Percentiles rank a stretch among this genome's conserved stretches.
These are phyloP conservation scores for Teinopalpus imperialis DNA, from an alignment of 2,888 invertebrate species.

Conservation along the genomic window DNA sequence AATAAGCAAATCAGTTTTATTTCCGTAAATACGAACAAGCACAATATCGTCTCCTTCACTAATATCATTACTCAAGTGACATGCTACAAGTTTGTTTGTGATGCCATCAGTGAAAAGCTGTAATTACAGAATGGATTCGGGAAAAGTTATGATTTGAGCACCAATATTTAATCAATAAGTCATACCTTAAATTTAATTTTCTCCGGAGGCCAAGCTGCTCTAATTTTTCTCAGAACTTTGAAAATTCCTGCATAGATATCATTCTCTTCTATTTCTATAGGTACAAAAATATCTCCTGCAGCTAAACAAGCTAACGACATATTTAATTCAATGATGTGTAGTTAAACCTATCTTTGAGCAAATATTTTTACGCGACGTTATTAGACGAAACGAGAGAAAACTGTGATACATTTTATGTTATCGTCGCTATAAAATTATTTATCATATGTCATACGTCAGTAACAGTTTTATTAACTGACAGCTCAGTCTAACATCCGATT, in stretches of 20 bases:
- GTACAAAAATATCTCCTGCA: constrained; percentile 71
- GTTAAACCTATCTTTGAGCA: neutral
- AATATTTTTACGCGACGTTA: constrained; percentile 9
- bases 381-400: constrained; percentile 14
- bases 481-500: too few species aligned
- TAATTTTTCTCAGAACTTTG: constrained; percentile 84
- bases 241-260: constrained; percentile 85
- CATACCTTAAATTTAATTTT: constrained; percentile 87
- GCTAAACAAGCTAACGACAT: constrained; percentile 57
- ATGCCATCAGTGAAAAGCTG: constrained; percentile 97
- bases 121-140: constrained; percentile 28
- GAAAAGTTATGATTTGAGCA: neutral
- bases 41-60: constrained; percentile 83
- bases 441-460: too few species aligned
- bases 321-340: constrained; percentile 27
- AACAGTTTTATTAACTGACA: constrained; percentile 9
- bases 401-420: constrained; percentile 29
- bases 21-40: constrained; percentile 94
- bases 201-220: constrained; percentile 86
- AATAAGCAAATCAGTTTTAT: constrained; percentile 95
- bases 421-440: constrained; percentile 5
- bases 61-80: constrained; percentile 69
- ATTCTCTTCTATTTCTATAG: constrained; percentile 85
- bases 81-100: constrained; percentile 95
- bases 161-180: neutral